Evolutionary conservation across 2,888 invertebrate species (phyloP), one percentile per base, ranked within the genome.

Genomic region (Rosalia funebris): DNA sequence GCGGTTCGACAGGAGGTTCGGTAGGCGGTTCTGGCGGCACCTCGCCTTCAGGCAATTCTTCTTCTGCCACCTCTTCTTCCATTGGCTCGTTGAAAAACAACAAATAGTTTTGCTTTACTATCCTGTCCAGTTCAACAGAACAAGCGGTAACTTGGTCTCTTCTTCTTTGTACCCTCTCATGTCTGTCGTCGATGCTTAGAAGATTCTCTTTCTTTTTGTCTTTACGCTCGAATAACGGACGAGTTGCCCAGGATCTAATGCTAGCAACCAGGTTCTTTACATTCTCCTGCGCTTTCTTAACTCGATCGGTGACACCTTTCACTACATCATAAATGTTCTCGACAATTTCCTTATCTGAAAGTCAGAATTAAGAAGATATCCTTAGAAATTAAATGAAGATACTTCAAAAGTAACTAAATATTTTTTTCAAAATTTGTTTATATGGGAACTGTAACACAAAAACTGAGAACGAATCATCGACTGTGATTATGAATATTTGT

Each of bases 161-260:
- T 77, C 90, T 83, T 59, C 79, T 82, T 15, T 83, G 73, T 14
- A 87, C 82, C 66, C 87, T 83, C 2, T 85, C 84, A 2, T 81
- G 78, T 12, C 86, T 80, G 68, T 89, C 89, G 2, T 79, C 80
- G 1, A 88, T 82, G 19, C 85, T 84, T 0, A 93, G 76, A 42
- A 85, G 70, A 16, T 80, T 81, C 34, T 85, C 84, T 5, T 85
- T 84, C 72, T 87, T 87, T 0, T 84, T 83, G 69, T 91, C 90
- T 71, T 89, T 91, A 15, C 96, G 83, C 73, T 89, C 87, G 75
- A 91, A 92, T 4, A 96, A 81, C 0, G 95, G 92, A 10, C 83
- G 74, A 63, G 87, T 85, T 0, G 90, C 89, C 95, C 95, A 96
- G 0, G 83, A 82, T 0, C 85, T 84, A 17, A 92, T 87, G 47